phyloP scores from a whole-genome alignment of 1,140 invertebrate genomes.

The Venturia canescens region DNA sequence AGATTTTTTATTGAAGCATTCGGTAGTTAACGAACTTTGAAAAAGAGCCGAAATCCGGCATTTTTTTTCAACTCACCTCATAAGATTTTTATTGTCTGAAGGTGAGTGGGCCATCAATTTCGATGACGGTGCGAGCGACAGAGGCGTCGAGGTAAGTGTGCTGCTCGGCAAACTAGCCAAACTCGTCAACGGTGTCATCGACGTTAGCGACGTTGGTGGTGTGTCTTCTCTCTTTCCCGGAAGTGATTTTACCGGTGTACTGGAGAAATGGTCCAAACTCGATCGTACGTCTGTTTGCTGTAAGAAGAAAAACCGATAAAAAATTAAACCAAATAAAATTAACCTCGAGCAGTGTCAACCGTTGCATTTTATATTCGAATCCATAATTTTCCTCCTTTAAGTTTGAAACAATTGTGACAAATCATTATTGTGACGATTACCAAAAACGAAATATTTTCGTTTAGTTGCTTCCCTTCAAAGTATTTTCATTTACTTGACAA shows the following conservation, averaged over 20 bases:
- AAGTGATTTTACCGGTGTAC: slow-evolving; percentile 73
- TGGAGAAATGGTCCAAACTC: slow-evolving; percentile 74
- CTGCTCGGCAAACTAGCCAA: slow-evolving; percentile 74
- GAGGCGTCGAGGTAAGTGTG: slow-evolving; percentile 72
- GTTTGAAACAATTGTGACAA: too few species aligned
- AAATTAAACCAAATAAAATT: too few species aligned
- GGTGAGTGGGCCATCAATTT: slow-evolving; percentile 69
- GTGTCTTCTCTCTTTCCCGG: slow-evolving; percentile 75
- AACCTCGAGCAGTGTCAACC: too few species aligned
- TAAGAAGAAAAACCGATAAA: slow-evolving; percentile 51
- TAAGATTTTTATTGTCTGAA: slow-evolving; percentile 73
- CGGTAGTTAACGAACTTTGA: too few species aligned
- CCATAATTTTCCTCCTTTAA: too few species aligned
- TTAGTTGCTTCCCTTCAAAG: too few species aligned
- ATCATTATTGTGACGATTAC: too few species aligned
- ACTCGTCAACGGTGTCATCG: slow-evolving; percentile 74
- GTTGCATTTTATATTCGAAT: too few species aligned
- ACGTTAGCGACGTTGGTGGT: slow-evolving; percentile 73
- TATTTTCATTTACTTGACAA: too few species aligned
- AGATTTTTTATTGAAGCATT: background rate
- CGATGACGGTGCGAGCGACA: slow-evolving; percentile 73
- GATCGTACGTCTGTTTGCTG: slow-evolving; percentile 76
- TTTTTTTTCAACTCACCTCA: slow-evolving; percentile 67
- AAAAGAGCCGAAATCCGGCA: too few species aligned
- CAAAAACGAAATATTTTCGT: too few species aligned